phyloP scores from a whole-genome alignment of 1,140 invertebrate genomes.

The Zelostemma sp. region DNA sequence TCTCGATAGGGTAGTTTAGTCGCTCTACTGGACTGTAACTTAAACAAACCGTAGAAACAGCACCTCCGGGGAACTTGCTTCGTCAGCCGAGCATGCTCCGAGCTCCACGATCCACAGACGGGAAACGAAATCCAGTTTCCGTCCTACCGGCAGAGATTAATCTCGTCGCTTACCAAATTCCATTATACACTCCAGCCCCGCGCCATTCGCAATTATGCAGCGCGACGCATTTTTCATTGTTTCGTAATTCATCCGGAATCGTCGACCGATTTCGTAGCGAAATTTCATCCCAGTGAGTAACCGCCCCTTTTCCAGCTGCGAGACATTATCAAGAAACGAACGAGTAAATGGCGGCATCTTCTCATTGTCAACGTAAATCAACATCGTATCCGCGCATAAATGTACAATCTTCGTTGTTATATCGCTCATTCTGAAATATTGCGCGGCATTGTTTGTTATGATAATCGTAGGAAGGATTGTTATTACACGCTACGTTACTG shows the following conservation, averaged over 20 bases:
- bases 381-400: not conserved
- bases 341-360: too few species aligned
- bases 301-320: too few species aligned
- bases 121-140: constrained; percentile 67
- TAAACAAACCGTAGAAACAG: constrained; percentile 60
- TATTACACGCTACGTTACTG: not conserved
- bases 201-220: not conserved
- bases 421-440: not conserved
- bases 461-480: constrained; percentile 1
- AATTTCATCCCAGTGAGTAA: too few species aligned
- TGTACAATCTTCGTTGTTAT: constrained; percentile 1
- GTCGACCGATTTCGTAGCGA: too few species aligned
- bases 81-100: constrained; percentile 56
- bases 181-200: constrained; percentile 21
- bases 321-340: too few species aligned
- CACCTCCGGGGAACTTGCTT: constrained; percentile 57
- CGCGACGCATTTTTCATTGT: not conserved
- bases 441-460: constrained; percentile 6
- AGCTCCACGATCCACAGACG: constrained; percentile 51
- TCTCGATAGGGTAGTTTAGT: constrained; percentile 59
- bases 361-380: too few species aligned
- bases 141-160: constrained; percentile 66
- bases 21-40: constrained; percentile 68
- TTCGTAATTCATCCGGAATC: not conserved
- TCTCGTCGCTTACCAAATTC: constrained; percentile 50